Evolutionary conservation across 2,113 vertebrate genomes (phyloP).

Genomic region (Dromaius novaehollandiae): DNA sequence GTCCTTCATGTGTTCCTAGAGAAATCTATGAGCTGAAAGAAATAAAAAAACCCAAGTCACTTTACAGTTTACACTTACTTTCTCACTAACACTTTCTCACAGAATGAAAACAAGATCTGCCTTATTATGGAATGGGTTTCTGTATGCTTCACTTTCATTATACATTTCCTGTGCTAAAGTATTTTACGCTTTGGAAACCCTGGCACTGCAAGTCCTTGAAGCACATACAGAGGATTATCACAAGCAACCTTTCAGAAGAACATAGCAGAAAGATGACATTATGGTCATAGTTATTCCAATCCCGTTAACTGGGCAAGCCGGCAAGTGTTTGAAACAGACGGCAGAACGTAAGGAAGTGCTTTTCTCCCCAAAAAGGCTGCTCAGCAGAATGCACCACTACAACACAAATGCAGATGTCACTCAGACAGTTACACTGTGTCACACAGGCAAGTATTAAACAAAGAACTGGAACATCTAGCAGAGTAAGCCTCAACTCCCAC

Average conservation of each 20-base stretch:
- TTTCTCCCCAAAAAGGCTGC: neutral
- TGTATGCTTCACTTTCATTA: neutral
- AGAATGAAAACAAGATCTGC: neutral
- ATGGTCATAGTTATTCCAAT: neutral
- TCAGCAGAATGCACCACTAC: neutral
- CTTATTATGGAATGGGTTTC: neutral
- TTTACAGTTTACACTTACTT: neutral
- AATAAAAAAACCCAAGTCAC: neutral
- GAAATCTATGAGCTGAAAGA: neutral
- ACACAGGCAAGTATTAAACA: neutral
- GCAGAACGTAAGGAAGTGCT: conserved; percentile 12
- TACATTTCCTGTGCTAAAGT: neutral
- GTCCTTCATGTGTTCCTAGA: neutral
- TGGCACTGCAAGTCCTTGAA: neutral
- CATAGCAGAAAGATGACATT: neutral
- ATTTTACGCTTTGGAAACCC: neutral
- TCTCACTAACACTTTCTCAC: neutral
- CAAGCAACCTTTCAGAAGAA: neutral
- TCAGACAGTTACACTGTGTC: neutral
- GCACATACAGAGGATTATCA: neutral
- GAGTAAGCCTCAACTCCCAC: neutral
- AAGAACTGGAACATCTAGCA: neutral
- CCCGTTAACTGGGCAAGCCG: neutral
- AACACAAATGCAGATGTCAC: conserved; percentile 2
- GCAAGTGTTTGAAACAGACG: neutral